Percentiles rank a stretch among this genome's conserved stretches.
phyloP scores from a whole-genome alignment of 2,888 invertebrate species.

The Drosophila pegasa region DNA sequence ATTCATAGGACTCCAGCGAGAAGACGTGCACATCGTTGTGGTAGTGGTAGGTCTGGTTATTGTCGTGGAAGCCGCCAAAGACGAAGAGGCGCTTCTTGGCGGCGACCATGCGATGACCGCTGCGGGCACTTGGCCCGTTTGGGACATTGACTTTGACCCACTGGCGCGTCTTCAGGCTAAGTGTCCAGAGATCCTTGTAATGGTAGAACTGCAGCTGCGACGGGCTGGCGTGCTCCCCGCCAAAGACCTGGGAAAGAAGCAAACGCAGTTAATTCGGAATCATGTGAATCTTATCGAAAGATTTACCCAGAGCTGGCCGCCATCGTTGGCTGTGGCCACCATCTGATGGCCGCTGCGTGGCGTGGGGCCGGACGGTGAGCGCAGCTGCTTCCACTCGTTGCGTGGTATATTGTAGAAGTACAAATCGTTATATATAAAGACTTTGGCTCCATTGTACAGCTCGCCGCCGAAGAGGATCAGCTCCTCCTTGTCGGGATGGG shows the following conservation, averaged over 20 bases:
- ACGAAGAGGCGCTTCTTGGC: slow-evolving; percentile 91
- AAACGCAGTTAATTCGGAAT: neutral
- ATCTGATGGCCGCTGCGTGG: slow-evolving; percentile 96
- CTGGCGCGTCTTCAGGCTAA: slow-evolving; percentile 89
- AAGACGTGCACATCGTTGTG: slow-evolving; percentile 94
- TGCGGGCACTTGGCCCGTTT: slow-evolving; percentile 92
- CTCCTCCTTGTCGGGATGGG: slow-evolving; percentile 95
- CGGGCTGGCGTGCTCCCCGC: slow-evolving; percentile 96
- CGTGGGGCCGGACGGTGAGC: slow-evolving; percentile 93
- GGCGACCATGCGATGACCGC: slow-evolving; percentile 95
- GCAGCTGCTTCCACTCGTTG: slow-evolving; percentile 92
- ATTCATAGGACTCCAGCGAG: slow-evolving; percentile 91
- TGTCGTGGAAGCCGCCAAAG: slow-evolving; percentile 97
- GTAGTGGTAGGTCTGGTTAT: slow-evolving; percentile 93
- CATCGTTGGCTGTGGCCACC: slow-evolving; percentile 88
- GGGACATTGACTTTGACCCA: slow-evolving; percentile 93
- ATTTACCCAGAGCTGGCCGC: slow-evolving; percentile 89
- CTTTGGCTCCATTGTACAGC: slow-evolving; percentile 94
- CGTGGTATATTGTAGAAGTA: slow-evolving; percentile 92
- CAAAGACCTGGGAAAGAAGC: slow-evolving; percentile 87
- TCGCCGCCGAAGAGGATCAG: slow-evolving; percentile 96
- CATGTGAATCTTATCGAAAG: neutral
- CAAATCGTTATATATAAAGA: slow-evolving; percentile 94
- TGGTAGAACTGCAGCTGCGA: slow-evolving; percentile 97
- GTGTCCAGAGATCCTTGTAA: slow-evolving; percentile 96